Evolutionary conservation across 2,888 invertebrate species (phyloP).

Genomic region (Microplitis deprimator): DNA sequence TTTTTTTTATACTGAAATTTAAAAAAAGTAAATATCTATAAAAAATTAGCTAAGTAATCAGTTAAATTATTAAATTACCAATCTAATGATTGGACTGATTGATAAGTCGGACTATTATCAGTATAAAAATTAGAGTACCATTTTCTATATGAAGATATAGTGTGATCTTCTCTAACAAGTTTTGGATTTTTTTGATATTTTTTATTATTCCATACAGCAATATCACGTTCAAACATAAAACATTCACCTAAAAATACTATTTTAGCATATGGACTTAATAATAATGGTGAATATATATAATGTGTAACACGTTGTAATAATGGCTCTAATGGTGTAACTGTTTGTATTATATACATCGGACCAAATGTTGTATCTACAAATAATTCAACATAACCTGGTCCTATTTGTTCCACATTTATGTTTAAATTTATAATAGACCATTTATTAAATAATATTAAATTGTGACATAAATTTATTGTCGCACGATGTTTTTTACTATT

Average conservation of each 20-base stretch:
- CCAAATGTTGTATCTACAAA: slow-evolving; percentile 76
- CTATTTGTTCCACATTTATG: slow-evolving; percentile 78
- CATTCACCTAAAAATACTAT: slow-evolving; percentile 80
- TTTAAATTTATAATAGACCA: slow-evolving; percentile 75
- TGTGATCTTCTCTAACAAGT: slow-evolving; percentile 82
- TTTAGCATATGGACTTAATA: slow-evolving; percentile 78
- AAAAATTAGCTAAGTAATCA: slow-evolving; percentile 8
- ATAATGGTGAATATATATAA: slow-evolving; percentile 79
- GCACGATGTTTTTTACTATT: slow-evolving; percentile 75
- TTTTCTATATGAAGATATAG: slow-evolving; percentile 80
- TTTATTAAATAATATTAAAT: slow-evolving; percentile 76
- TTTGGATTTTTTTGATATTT: slow-evolving; percentile 80
- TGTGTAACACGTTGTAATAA: slow-evolving; percentile 84
- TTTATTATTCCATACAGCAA: slow-evolving; percentile 91
- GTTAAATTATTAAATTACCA: slow-evolving; percentile 54
- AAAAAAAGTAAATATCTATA: background rate
- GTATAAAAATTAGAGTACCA: slow-evolving; percentile 93
- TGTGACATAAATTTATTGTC: slow-evolving; percentile 74
- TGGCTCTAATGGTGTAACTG: slow-evolving; percentile 85
- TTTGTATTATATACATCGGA: slow-evolving; percentile 79
- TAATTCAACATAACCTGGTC: slow-evolving; percentile 85
- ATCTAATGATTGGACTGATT: slow-evolving; percentile 59
- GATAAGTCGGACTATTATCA: slow-evolving; percentile 76
- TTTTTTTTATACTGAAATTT: no score
- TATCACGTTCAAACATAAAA: slow-evolving; percentile 85